Percentiles rank a stretch among this genome's conserved stretches.
phyloP scores from a whole-genome alignment of 2,797 vertebrate genomes.

The Syngnathus rostellatus region DNA sequence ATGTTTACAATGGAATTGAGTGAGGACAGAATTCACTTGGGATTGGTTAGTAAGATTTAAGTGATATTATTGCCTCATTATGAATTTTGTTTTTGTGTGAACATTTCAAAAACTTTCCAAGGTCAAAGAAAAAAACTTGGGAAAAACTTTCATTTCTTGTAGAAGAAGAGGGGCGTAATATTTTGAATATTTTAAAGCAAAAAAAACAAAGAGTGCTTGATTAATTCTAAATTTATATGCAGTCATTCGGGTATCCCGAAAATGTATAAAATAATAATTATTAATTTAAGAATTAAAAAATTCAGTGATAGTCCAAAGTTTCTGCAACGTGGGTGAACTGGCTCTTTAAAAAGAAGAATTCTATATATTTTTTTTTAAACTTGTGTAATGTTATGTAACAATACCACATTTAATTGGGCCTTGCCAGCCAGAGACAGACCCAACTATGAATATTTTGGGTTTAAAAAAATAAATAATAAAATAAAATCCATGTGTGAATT shows the following conservation, averaged over 20 bases:
- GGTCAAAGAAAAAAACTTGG: constrained; percentile 8
- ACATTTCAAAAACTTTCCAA: constrained; percentile 9
- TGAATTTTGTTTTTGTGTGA: background rate
- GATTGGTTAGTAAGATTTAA: background rate
- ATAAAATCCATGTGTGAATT: background rate
- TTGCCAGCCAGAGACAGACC: no score
- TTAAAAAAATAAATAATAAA: background rate
- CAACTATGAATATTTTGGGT: no score
- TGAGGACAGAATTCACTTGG: background rate
- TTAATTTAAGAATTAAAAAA: background rate
- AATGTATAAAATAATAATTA: background rate
- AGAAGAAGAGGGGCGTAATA: background rate
- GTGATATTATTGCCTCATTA: background rate
- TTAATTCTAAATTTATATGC: background rate
- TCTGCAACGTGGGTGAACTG: no score
- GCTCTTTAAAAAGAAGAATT: no score
- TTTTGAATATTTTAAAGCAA: background rate
- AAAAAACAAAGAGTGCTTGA: background rate
- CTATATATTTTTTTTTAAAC: no score
- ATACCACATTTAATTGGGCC: no score
- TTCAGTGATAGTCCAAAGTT: no score
- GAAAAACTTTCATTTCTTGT: background rate
- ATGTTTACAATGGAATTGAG: background rate
- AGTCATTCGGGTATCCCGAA: background rate
- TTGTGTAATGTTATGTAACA: no score